Percentiles rank a stretch among this genome's conserved stretches.
phyloP scores from a whole-genome alignment of 2,113 vertebrate genomes.

The Cyphomyrus discorhynchus region DNA sequence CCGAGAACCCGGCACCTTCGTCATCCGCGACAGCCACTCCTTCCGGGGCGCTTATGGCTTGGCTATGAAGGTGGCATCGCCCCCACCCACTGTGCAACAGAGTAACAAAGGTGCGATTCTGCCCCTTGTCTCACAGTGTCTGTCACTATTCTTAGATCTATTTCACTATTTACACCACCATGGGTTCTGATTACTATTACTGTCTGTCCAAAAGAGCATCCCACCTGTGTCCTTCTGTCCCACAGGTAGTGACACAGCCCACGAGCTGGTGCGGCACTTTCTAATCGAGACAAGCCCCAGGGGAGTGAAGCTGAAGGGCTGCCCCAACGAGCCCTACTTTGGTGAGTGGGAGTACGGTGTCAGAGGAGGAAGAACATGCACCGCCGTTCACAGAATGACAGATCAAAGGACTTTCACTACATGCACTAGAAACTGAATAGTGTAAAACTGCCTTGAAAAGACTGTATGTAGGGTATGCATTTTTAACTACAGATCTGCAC shows the following conservation, averaged over 20 bases:
- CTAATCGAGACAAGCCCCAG: conserved; percentile 93
- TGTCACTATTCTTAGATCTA: not conserved
- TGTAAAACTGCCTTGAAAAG: not conserved
- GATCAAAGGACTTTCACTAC: not conserved
- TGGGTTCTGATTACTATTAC: not conserved
- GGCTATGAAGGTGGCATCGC: conserved; percentile 94
- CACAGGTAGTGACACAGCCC: conserved; percentile 72
- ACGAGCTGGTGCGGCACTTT: conserved; percentile 93
- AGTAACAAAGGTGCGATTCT: conserved; percentile 81
- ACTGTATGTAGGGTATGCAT: not conserved
- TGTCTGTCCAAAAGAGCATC: not conserved
- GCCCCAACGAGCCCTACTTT: conserved; percentile 93
- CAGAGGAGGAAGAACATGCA: not conserved
- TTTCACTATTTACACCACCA: not conserved
- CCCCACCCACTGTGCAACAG: conserved; percentile 81
- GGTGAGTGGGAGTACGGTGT: conserved; percentile 59
- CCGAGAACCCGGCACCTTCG: conserved; percentile 85
- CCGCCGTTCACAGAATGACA: not conserved
- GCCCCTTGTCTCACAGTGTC: not conserved
- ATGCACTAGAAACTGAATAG: not conserved
- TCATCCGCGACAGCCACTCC: conserved; percentile 96
- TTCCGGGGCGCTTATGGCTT: conserved; percentile 93
- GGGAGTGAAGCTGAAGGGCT: conserved; percentile 97
- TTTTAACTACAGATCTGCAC: not conserved
- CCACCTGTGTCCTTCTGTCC: conserved; percentile 9